phyloP scores from a whole-genome alignment of 2,113 vertebrate genomes.

The Cisticola juncidis region DNA sequence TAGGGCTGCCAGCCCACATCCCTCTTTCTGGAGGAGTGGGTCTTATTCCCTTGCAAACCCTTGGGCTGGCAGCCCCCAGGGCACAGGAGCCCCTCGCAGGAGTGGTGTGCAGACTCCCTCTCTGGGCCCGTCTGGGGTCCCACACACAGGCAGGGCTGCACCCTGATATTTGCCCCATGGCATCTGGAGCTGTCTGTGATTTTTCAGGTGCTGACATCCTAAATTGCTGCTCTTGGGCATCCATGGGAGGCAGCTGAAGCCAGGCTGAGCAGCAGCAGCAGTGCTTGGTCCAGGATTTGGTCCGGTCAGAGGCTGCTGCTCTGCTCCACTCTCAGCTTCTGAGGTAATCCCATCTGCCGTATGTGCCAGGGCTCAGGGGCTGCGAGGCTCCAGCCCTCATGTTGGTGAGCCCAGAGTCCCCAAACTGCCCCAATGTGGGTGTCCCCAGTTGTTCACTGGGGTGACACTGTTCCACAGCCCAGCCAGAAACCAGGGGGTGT shows the following conservation, averaged over 20 bases:
- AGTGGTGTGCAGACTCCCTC: neutral
- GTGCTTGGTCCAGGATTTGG: neutral
- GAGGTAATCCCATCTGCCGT: neutral
- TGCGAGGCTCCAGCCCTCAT: fast-evolving
- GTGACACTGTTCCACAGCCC: fast-evolving
- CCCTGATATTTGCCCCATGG: neutral
- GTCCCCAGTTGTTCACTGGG: neutral
- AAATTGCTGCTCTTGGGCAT: neutral
- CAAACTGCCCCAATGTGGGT: fast-evolving
- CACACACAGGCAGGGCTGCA: neutral
- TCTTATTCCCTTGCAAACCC: neutral
- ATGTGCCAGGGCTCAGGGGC: neutral
- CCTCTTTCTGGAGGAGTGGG: neutral
- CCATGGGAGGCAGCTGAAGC: neutral
- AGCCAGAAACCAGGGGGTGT: fast-evolving
- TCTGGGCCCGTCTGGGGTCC: neutral
- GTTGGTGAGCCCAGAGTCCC: neutral
- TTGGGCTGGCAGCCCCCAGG: neutral
- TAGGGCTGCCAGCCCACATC: neutral
- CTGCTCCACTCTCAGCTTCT: neutral
- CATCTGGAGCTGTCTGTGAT: neutral
- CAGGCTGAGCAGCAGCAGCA: neutral
- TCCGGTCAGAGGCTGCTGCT: neutral
- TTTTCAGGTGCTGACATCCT: neutral
- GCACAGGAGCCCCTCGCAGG: neutral